Conservation (phyloP, 2,888 invertebrate genomes). For the Acronicta psi region DNA sequence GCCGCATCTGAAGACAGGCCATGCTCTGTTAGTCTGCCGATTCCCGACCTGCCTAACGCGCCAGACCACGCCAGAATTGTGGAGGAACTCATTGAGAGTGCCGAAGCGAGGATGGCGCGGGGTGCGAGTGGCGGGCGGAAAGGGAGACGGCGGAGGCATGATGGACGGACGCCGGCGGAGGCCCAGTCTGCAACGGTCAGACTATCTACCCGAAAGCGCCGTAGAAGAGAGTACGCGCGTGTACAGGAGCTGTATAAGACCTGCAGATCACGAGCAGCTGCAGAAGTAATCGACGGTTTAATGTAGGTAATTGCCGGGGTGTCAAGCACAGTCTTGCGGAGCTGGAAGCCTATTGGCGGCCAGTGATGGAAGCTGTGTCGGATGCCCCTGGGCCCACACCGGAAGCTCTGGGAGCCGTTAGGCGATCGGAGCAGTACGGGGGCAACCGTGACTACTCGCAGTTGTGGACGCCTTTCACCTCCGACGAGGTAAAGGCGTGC, state of each 20-base stretch:
- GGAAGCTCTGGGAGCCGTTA: constrained; percentile 8
- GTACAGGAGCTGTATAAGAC: constrained; percentile 5
- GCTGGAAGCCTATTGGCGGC: no score
- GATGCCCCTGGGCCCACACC: no score
- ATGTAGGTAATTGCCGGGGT: no score
- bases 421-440: constrained; percentile 11
- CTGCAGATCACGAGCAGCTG: constrained; percentile 12
- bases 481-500: no score
- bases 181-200: not conserved
- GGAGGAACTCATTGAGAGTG: not conserved
- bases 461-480: constrained; percentile 20
- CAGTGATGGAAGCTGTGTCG: no score
- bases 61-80: constrained; percentile 10
- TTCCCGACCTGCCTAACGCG: no score
- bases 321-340: no score
- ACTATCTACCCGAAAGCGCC: not conserved
- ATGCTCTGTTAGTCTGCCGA: no score
- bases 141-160: not conserved
- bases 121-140: not conserved
- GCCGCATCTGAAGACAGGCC: not conserved
- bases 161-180: not conserved
- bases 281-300: not conserved
- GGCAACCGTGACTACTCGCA: constrained; percentile 1
- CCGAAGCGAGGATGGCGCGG: constrained; percentile 13
- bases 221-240: constrained; percentile 12